phyloP scores from a whole-genome alignment of 1,140 invertebrate genomes.

The Patella vulgata region DNA sequence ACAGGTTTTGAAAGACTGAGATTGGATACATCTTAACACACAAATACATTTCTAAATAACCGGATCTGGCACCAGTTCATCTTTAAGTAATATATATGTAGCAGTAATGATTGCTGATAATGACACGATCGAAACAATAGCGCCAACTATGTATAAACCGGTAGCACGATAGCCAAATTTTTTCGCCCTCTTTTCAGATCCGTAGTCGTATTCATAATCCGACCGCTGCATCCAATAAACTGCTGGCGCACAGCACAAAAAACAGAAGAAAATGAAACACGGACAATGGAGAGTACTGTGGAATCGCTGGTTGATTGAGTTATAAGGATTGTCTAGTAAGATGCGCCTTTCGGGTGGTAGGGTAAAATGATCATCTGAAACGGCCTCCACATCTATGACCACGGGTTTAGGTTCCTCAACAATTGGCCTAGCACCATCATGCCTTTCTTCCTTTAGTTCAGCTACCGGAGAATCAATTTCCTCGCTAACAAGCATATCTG shows the following conservation, averaged over 20 bases:
- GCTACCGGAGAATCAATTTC: constrained; percentile 5
- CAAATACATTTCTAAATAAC: no score
- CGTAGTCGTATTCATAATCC: constrained; percentile 31
- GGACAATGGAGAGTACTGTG: constrained; percentile 37
- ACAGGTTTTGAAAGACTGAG: no score
- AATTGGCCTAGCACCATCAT: constrained; percentile 7
- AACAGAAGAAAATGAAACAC: constrained; percentile 42
- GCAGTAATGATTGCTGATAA: constrained; percentile 13
- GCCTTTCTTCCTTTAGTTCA: constrained; percentile 3
- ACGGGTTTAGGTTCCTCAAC: constrained; percentile 12
- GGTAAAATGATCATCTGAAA: not conserved
- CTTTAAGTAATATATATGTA: constrained; percentile 23
- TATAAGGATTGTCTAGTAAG: constrained; percentile 35
- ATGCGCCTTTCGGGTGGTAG: not conserved
- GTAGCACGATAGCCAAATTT: constrained; percentile 27
- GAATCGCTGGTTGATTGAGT: constrained; percentile 35
- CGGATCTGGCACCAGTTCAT: no score
- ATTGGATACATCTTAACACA: no score
- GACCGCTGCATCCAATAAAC: constrained; percentile 32
- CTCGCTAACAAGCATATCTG: not conserved
- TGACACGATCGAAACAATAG: constrained; percentile 15
- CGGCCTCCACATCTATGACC: constrained; percentile 14
- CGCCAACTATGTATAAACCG: constrained; percentile 21
- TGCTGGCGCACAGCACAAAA: constrained; percentile 40
- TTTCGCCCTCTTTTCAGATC: constrained; percentile 26